Base-by-base conservation (phyloP, 2,113 vertebrate species). In the Nycticryphes semicollaris region DNA sequence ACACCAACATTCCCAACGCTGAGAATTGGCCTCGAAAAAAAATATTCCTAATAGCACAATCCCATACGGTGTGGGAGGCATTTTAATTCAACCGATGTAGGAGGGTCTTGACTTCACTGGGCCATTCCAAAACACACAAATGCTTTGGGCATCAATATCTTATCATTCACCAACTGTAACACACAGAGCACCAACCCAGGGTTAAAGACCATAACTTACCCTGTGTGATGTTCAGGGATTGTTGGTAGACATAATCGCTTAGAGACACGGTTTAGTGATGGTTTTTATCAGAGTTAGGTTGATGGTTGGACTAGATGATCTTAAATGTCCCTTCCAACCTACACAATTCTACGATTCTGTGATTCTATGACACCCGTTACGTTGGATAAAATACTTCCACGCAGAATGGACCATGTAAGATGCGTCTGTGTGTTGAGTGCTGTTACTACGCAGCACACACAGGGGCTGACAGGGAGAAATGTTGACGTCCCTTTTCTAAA, bases 21-120 rank as follows among this genome's bases (percentile, higher is more conserved):
- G 6, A 72, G 31, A 70, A 45, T 1, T 35, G 31, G 7, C 66
- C 45, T 27, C 64, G 47, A 45, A 43, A 60, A 60, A 60, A 77
- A 15, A 13, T 19, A n/a, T 16, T 14, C 14, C 1, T 14, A 31
- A 37, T 0, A 73, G 53, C 37, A 35, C 12, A 48, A 39, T 67
- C 16, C 53, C 47, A 3, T 30, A 30, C 0, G 1, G 20, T 18
- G 21, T 24, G 54, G 24, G 48, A 74, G 17, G 28, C 37, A 63
- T 73, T 73, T 57, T n/a, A 57, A 15, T 11, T 63, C 67, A 74
- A 31, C 17, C 2, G 1, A 25, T n/a, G 21, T 0, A 0, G 51
- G 15, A 45, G 9, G 17, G 59, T 50, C 31, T 25, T 48, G 82
- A 35, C 57, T 53, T 67, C 57, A 72, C 50, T 18, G 51, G 27